Evolutionary conservation across 2,888 invertebrate species (phyloP).

Genomic region (Drosophila seclusa): DNA sequence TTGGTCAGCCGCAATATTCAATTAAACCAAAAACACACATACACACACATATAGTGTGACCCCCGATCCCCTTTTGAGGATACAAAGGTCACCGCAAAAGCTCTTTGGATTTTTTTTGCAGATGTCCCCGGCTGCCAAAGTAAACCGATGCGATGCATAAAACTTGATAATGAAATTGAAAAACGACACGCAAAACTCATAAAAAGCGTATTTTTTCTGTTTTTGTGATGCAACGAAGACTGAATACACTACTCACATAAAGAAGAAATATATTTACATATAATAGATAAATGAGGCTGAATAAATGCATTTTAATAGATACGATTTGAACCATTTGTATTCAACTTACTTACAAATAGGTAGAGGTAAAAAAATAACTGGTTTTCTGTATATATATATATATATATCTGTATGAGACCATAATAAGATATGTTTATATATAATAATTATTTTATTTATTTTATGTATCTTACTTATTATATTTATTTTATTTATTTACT

Average conservation of each 20-base stretch:
- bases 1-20: constrained; percentile 66
- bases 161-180: constrained; percentile 72
- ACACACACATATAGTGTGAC: constrained; percentile 5
- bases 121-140: constrained; percentile 50
- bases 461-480: no score
- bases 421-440: no score
- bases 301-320: neutral
- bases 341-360: neutral
- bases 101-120: constrained; percentile 27
- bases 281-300: neutral
- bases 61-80: neutral
- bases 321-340: neutral
- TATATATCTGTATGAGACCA: no score
- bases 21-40: constrained; percentile 48
- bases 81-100: constrained; percentile 66
- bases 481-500: no score
- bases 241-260: constrained; percentile 21
- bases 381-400: no score
- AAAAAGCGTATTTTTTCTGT: neutral
- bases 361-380: neutral
- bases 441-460: no score
- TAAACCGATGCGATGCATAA: constrained; percentile 66
- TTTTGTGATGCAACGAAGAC: neutral
- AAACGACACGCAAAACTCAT: constrained; percentile 36
- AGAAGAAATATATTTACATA: neutral